phyloP scores from a whole-genome alignment of 2,797 vertebrate genomes.

The Tokudaia muenninki region DNA sequence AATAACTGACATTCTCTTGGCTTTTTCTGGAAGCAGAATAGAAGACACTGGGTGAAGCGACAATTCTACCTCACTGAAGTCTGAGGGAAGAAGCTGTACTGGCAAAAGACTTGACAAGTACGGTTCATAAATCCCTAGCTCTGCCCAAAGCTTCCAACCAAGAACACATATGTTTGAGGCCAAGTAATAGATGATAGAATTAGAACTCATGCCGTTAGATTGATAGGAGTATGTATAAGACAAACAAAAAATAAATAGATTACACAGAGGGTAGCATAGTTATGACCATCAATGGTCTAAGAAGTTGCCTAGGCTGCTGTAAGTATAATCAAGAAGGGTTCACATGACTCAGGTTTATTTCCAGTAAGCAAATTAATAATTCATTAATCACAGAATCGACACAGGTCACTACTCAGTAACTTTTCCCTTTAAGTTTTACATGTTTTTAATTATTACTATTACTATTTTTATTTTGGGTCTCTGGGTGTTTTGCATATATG shows the following conservation, averaged over 20 bases:
- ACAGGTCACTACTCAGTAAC: neutral
- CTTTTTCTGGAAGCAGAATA: slow-evolving; percentile 8
- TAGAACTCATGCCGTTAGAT: neutral
- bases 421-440: neutral
- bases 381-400: neutral
- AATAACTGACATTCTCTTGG: neutral
- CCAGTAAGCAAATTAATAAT: slow-evolving; percentile 32
- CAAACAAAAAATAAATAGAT: slow-evolving; percentile 48
- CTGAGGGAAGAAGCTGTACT: neutral
- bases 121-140: neutral
- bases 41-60: neutral
- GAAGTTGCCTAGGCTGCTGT: neutral
- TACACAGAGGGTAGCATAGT: neutral
- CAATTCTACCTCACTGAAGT: neutral
- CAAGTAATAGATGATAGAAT: neutral
- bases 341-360: neutral
- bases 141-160: neutral
- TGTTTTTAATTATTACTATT: neutral
- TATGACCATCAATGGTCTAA: neutral
- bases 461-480: neutral
- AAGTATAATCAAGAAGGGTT: neutral
- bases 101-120: neutral
- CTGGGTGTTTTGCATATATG: neutral
- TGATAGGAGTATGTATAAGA: neutral
- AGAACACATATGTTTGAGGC: neutral